These are phyloP conservation scores for Neopelma chrysocephalum DNA, from an alignment of 2,797 vertebrate genomes.

Conservation along the genomic window DNA sequence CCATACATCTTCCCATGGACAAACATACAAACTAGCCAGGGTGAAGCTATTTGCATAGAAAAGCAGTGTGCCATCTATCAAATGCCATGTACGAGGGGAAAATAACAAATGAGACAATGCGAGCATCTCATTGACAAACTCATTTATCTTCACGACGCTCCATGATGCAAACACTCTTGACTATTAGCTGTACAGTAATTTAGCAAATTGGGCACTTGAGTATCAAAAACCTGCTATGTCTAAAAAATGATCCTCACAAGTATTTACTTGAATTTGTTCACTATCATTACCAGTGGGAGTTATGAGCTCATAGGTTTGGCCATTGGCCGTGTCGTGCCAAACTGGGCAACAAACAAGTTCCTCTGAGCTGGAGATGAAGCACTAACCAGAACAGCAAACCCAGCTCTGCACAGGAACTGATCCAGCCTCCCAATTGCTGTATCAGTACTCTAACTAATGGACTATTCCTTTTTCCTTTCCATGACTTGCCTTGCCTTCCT, in stretches of 20 bases:
- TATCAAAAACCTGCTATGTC: not conserved
- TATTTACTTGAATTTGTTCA: not conserved
- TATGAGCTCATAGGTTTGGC: not conserved
- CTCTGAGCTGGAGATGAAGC: not conserved
- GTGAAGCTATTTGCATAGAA: not conserved
- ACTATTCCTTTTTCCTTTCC: not conserved
- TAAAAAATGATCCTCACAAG: not conserved
- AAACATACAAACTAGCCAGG: not conserved
- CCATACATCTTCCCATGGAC: not conserved
- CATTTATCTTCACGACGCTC: not conserved
- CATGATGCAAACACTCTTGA: not conserved
- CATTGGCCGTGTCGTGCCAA: not conserved
- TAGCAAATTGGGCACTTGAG: not conserved
- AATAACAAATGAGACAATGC: constrained; percentile 8
- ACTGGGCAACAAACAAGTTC: not conserved
- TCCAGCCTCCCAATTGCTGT: not conserved
- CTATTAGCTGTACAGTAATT: not conserved
- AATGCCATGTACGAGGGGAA: not conserved
- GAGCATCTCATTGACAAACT: not conserved
- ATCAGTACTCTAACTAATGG: not conserved
- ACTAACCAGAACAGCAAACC: not conserved
- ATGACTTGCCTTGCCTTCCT: not conserved
- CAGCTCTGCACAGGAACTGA: not conserved
- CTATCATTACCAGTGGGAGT: not conserved
- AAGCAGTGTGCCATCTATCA: constrained; percentile 12